Evolutionary conservation across 2,113 vertebrate genomes (phyloP), one percentile per base, ranked within the genome.

Genomic region (Sphaerodactylus townsendi): DNA sequence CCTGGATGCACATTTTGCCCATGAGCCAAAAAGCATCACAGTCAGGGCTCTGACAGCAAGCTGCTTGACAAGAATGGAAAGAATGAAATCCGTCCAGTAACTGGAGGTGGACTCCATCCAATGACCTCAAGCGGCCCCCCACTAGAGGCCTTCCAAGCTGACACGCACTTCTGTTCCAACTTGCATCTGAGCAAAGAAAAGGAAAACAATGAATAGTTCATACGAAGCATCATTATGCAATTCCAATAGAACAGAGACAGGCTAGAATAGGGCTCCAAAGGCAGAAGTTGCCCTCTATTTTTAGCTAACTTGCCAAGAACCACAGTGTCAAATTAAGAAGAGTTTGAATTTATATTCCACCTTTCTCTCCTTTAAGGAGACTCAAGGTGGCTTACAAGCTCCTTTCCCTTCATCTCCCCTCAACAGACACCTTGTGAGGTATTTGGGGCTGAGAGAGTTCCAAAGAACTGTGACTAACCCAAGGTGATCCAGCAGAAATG

Each of bases 1-100:
- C 94, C 77, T 95, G 95, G 90, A 97, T 91, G 86, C 97, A 97
- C 70, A 90, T 90, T 17, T 92, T 94, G 81, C 92, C 93, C 88
- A 95, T 83, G 87, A 97, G 94, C 97, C 97, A 97, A 85, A 97
- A 95, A 70, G 89, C 95, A 91, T 95, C 94, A 80, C 97, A 97
- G 44, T 89, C 66, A 72, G 93, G 88, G 75, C 62, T 92, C 89
- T 82, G 95, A 92, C 96, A 97, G 92, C 97, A 97, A 71, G 93
- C 82, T 35, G 85, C 25, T 90, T 94, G 95, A 85, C 97, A 97
- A 75, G 95, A 93, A 69, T 62, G 81, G n/a, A 95, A 7, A 21
- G 95, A 93, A 0, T 94, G 91, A 78, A 88, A 91, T 41, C 95
- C 95, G 83, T 92, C 93, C 89, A 96, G 86, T 19, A 95, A 93